Percentiles rank a stretch among this genome's conserved stretches.
These are phyloP conservation scores for Cerastis leucographa DNA, from an alignment of 2,888 invertebrate genomes.

Conservation along the genomic window DNA sequence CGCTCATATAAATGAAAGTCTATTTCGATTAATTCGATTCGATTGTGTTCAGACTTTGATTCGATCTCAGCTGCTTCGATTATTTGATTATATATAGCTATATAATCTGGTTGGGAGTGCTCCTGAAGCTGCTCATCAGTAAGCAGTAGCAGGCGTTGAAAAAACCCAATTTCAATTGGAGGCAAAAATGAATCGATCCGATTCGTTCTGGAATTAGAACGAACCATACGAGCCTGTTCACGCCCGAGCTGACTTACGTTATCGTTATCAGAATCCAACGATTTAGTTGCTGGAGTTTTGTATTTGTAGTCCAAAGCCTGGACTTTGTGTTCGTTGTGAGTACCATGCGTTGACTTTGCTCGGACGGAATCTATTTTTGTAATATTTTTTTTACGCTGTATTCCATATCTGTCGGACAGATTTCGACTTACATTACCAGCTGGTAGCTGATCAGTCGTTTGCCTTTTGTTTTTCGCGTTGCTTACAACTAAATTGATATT, in stretches of 20 bases:
- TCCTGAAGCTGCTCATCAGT: slow-evolving; percentile 54
- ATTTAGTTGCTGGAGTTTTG: neutral
- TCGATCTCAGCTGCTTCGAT: slow-evolving; percentile 47
- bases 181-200: slow-evolving; percentile 39
- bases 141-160: slow-evolving; percentile 61
- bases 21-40: slow-evolving; percentile 57
- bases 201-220: slow-evolving; percentile 18
- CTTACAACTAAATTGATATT: slow-evolving; percentile 71
- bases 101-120: slow-evolving; percentile 31
- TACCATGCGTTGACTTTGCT: slow-evolving; percentile 16
- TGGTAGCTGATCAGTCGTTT: slow-evolving; percentile 13
- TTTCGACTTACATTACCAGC: slow-evolving; percentile 4
- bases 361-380: slow-evolving; percentile 42
- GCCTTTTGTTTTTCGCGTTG: slow-evolving; percentile 35
- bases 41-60: slow-evolving; percentile 41
- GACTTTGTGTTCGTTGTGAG: slow-evolving; percentile 3
- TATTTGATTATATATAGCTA: slow-evolving; percentile 52
- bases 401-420: slow-evolving; percentile 14
- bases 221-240: slow-evolving; percentile 1
- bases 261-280: neutral
- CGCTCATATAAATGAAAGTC: slow-evolving; percentile 72
- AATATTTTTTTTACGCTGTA: slow-evolving; percentile 4
- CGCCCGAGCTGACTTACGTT: neutral
- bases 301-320: slow-evolving; percentile 11
- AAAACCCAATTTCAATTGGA: slow-evolving; percentile 43